Evolutionary conservation across 2,113 vertebrate genomes (phyloP), one percentile per base, ranked within the genome.

Genomic region (Myiopsitta monachus): DNA sequence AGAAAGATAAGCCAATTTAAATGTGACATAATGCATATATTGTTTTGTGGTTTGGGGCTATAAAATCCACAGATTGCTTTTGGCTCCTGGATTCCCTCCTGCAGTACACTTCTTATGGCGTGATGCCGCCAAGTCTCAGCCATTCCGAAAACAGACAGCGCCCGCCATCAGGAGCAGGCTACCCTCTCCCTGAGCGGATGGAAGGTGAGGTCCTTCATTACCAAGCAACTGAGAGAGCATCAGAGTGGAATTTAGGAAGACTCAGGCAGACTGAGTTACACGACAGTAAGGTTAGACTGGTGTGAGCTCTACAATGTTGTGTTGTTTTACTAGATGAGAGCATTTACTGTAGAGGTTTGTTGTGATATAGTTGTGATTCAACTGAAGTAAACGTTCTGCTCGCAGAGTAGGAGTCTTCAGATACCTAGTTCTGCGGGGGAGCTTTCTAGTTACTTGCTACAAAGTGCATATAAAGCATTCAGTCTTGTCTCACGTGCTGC

Each of bases 81-180:
- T 99, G 99, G 99, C 97, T 99, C 21, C 98, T 99, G 76, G 99
- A 99, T 28, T 98, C 99, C 4, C 98, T 99, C 61, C 98, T 99
- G 62, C 99, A 99, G 96, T 99, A 99, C 95, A 99, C 99, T 0
- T 99, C 99, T 0, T 99, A 99, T 3, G 99, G 99, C 12, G 99
- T 99, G 98, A 99, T 97, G 5, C 99, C 99, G 0, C 98, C 99
- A 18, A 99, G 99, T 92, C 98, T 99, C 95, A 99, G 98, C 91
- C 99, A 99, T 87, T 99, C 99, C 0, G 98, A 99, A 93, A 98
- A 97, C 96, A 96, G 99, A 67, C 98, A 99, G 78, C 94, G 98
- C 1, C 98, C 99, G 3, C 99, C 99, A 3, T 97, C 98, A 0
- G 98, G 98, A 75, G 87, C 85, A 1, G 99, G 98, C 30, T 96